Conservation (phyloP, 2,888 invertebrate genomes). For the Calliphora vomitoria region DNA sequence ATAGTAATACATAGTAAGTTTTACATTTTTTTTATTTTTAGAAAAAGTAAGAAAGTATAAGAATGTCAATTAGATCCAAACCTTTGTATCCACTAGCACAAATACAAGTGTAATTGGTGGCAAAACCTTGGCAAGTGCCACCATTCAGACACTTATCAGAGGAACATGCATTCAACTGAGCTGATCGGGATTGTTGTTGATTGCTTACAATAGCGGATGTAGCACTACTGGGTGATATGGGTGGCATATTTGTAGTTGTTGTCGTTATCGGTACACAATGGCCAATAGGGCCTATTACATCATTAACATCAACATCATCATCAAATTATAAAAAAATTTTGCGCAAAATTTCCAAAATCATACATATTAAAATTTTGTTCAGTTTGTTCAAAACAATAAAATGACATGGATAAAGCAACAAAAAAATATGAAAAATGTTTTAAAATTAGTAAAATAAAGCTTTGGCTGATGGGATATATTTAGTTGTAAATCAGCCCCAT, state of each 20-base stretch:
- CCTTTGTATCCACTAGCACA: conserved; percentile 90
- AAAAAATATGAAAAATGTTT: not conserved
- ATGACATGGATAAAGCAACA: conserved; percentile 41
- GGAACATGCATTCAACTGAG: conserved; percentile 84
- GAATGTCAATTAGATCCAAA: conserved; percentile 79
- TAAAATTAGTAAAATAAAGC: conserved; percentile 14
- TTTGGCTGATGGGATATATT: conserved; percentile 2
- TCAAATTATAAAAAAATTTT: conserved; percentile 65
- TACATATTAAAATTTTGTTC: conserved; percentile 32
- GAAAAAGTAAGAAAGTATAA: not conserved
- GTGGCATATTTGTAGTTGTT: conserved; percentile 75
- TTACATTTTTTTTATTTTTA: not conserved
- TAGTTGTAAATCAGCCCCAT: conserved; percentile 13
- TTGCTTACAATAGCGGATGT: conserved; percentile 56
- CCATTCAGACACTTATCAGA: conserved; percentile 88
- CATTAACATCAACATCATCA: conserved; percentile 59
- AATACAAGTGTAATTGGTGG: conserved; percentile 89
- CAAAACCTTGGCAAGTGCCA: conserved; percentile 89
- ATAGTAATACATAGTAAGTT: too few species aligned
- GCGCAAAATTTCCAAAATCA: conserved; percentile 60
- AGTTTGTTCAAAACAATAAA: conserved; percentile 31
- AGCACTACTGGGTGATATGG: conserved; percentile 72
- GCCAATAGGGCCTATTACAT: conserved; percentile 83
- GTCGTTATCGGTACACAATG: conserved; percentile 82
- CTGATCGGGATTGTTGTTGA: conserved; percentile 80